phyloP scores from a whole-genome alignment of 1,140 invertebrate species.

The Carcinoscorpius rotundicauda region DNA sequence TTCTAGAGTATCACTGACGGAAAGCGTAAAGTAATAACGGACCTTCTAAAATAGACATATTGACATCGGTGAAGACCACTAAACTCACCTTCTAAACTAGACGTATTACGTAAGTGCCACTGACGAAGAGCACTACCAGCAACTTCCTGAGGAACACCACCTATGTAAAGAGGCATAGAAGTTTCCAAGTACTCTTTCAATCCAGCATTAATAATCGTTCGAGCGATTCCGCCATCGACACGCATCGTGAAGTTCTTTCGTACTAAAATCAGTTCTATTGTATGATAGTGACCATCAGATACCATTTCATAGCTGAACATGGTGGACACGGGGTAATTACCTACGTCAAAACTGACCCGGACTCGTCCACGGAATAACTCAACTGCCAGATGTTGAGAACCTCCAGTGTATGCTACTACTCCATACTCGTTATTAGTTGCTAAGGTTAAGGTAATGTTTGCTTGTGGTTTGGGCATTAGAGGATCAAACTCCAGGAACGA shows the following conservation, averaged over 20 bases:
- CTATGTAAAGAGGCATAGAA: conserved; percentile 72
- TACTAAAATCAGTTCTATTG: conserved; percentile 72
- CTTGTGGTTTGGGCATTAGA: conserved; percentile 66
- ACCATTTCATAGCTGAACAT: conserved; percentile 93
- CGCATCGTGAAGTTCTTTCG: conserved; percentile 91
- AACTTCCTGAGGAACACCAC: conserved; percentile 73
- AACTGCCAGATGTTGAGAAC: conserved; percentile 76
- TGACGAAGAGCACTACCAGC: conserved; percentile 69
- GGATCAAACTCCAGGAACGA: conserved; percentile 88
- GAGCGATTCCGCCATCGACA: conserved; percentile 69
- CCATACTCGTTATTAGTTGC: conserved; percentile 82
- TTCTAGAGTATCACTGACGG: too few species aligned
- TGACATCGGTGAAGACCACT: too few species aligned
- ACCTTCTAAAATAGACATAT: too few species aligned
- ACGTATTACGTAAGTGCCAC: conserved; percentile 85
- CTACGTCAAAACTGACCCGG: conserved; percentile 88
- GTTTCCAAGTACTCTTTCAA: conserved; percentile 72
- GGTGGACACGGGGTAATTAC: conserved; percentile 92
- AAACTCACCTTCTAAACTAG: conserved; percentile 76
- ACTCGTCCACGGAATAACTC: conserved; percentile 90
- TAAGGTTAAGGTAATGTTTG: conserved; percentile 89
- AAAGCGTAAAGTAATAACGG: too few species aligned
- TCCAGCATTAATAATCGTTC: conserved; percentile 93
- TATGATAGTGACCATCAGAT: conserved; percentile 72
- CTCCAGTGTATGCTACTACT: conserved; percentile 73